These are phyloP conservation scores for Adela reaumurella DNA, from an alignment of 2,888 invertebrate species.

Conservation along the genomic window DNA sequence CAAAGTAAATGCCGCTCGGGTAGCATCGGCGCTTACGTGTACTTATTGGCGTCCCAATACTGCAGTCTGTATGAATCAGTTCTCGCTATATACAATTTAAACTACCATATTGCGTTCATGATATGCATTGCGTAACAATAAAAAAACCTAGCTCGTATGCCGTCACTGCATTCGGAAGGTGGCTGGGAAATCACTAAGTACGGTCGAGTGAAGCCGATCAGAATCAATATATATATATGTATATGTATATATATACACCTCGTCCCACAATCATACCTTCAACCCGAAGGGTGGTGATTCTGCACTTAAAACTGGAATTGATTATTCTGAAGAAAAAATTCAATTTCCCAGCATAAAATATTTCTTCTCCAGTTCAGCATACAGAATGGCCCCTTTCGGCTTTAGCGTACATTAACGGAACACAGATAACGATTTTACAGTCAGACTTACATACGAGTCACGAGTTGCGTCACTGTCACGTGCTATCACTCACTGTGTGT, in stretches of 20 bases:
- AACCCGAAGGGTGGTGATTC: too few species aligned
- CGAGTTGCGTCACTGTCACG: background rate
- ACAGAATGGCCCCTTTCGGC: too few species aligned
- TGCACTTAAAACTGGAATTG: too few species aligned
- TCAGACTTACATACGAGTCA: too few species aligned
- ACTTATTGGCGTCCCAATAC: background rate
- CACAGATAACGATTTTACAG: too few species aligned
- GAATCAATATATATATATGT: constrained; percentile 41
- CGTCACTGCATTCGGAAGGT: constrained; percentile 30
- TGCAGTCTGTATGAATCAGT: constrained; percentile 45
- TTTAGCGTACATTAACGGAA: too few species aligned
- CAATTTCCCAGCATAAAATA: constrained; percentile 50
- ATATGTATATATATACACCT: too few species aligned
- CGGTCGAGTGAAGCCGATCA: constrained; percentile 45
- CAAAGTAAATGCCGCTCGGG: background rate
- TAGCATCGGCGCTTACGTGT: background rate
- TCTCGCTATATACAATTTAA: constrained; percentile 53
- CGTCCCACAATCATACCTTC: constrained; percentile 56
- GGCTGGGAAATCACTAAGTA: constrained; percentile 28
- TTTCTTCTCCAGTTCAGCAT: background rate
- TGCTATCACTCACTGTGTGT: background rate
- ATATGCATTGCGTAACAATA: constrained; percentile 58
- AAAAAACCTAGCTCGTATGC: constrained; percentile 52
- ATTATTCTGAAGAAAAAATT: too few species aligned
- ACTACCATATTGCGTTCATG: constrained; percentile 57